phyloP scores from a whole-genome alignment of 2,888 invertebrate genomes.

The Thereva nobilitata region DNA sequence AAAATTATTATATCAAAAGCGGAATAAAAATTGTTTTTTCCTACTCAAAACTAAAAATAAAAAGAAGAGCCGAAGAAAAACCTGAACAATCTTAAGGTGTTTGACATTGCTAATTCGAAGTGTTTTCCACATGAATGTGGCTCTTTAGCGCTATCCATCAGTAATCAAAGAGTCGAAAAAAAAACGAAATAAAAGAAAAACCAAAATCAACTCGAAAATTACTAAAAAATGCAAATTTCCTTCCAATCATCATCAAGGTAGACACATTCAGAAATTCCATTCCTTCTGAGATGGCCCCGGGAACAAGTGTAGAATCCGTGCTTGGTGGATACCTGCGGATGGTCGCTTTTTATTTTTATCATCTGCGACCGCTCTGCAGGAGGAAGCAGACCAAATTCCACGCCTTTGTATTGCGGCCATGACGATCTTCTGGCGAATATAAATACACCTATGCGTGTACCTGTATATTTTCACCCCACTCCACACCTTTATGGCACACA shows the following conservation, averaged over 20 bases:
- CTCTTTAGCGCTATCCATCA: slow-evolving; percentile 22
- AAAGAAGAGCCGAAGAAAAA: slow-evolving; percentile 3
- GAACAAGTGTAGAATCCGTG: no score
- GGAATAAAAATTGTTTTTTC: slow-evolving; percentile 5
- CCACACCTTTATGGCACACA: neutral
- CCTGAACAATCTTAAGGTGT: slow-evolving; percentile 35
- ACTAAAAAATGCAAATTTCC: slow-evolving; percentile 35
- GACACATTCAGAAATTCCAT: slow-evolving; percentile 35
- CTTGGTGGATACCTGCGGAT: no score
- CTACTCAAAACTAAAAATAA: neutral
- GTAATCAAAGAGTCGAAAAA: slow-evolving; percentile 27
- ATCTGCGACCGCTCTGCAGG: no score
- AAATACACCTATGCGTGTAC: neutral
- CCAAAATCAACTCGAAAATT: slow-evolving; percentile 16
- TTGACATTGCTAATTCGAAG: slow-evolving; percentile 38
- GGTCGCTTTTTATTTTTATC: no score
- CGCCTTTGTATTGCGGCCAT: no score
- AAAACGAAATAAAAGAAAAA: no score
- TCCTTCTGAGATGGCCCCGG: slow-evolving; percentile 17
- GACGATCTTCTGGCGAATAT: no score
- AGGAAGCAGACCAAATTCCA: no score
- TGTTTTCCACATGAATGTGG: slow-evolving; percentile 34
- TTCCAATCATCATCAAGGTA: slow-evolving; percentile 36
- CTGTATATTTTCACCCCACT: neutral
- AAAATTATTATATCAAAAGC: slow-evolving; percentile 18